Evolutionary conservation across 2,888 invertebrate species (phyloP).

Genomic region (Aquatica leii): DNA sequence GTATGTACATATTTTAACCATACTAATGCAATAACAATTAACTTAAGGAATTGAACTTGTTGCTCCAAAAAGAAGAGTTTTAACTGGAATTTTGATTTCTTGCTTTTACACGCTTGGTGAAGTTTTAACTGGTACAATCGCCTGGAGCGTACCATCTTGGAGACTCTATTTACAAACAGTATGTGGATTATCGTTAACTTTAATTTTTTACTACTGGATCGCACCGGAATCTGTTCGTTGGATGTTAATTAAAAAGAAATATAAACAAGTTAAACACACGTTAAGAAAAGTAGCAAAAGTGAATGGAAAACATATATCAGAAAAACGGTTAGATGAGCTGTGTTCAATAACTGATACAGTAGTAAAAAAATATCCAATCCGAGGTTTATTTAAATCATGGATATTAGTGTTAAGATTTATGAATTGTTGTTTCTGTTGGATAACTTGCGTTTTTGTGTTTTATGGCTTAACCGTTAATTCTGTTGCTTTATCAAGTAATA

Average conservation of each 20-base stretch:
- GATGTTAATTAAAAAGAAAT: conserved; percentile 72
- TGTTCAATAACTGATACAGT: conserved; percentile 22
- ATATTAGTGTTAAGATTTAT: conserved; percentile 59
- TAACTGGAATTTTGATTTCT: conserved; percentile 75
- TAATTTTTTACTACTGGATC: conserved; percentile 73
- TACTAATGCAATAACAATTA: too few relatives aligned
- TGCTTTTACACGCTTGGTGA: conserved; percentile 77
- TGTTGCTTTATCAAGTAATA: conserved; percentile 76
- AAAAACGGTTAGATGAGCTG: conserved; percentile 52
- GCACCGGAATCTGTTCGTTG: conserved; percentile 80
- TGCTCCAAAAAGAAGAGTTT: conserved; percentile 74
- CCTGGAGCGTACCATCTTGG: conserved; percentile 76
- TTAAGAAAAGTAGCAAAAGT: conserved; percentile 69
- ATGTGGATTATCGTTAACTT: conserved; percentile 38
- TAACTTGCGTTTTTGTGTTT: conserved; percentile 80
- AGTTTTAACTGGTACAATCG: conserved; percentile 70
- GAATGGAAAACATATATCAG: conserved; percentile 62
- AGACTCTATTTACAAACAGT: conserved; percentile 51
- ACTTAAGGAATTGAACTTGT: conserved; percentile 77
- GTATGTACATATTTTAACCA: too few relatives aligned
- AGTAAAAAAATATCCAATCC: conserved; percentile 27
- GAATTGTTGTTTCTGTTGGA: conserved; percentile 82
- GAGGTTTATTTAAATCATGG: conserved; percentile 63
- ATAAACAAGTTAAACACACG: conserved; percentile 66
- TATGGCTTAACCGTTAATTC: conserved; percentile 83